Base-by-base conservation (phyloP, 2,888 invertebrate species). In the Coenonympha arcania region DNA sequence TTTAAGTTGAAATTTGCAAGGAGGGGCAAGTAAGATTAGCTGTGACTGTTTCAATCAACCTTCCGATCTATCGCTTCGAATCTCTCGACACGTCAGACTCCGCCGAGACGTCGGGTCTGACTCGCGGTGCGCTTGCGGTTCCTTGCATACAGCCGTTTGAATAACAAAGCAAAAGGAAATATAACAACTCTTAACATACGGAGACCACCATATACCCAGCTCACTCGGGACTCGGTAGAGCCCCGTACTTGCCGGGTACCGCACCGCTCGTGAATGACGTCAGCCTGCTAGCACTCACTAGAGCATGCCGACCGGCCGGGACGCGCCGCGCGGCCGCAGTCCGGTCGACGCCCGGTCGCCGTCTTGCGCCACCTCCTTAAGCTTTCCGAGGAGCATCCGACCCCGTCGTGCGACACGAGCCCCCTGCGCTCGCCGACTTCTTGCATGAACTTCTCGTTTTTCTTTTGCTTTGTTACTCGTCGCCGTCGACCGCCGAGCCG, bases 121-220 rank as follows among this genome's bases (percentile, higher is more conserved):
- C 6, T 45, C 37, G 58, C 67, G 68, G 67, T 63, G 66, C 73
- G 79, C 84, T 85, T 84, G 83, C 83, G 69, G 71, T 78, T 83
- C 82, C 83, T 83, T 83, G 84, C 78, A 76, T 77, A 65, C 70
- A 60, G 69, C 73, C 72, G 66, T 71, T 63, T 59, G 66, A 54
- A 75, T 83, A 86, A 86, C 85, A 86, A 86, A 86, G 85, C 85
- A 86, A 86, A 86, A 85, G 83, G 82, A 85, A 84, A 83, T 69
- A 62, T 68, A 71, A 66, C 63, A 61, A 66, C 61, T 71, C 68
- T 70, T 68, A 65, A 70, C 68, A 66, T 69, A 37, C 15, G 13
- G 69, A 69, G 70, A 66, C 65, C 64, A 69, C 65, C 56, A 49
- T 62, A 59, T 68, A n/a, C n/a, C n/a, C n/a, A 73, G 75, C 72